phyloP scores from a whole-genome alignment of 2,888 invertebrate genomes.

The Ctenicera cuprea region DNA sequence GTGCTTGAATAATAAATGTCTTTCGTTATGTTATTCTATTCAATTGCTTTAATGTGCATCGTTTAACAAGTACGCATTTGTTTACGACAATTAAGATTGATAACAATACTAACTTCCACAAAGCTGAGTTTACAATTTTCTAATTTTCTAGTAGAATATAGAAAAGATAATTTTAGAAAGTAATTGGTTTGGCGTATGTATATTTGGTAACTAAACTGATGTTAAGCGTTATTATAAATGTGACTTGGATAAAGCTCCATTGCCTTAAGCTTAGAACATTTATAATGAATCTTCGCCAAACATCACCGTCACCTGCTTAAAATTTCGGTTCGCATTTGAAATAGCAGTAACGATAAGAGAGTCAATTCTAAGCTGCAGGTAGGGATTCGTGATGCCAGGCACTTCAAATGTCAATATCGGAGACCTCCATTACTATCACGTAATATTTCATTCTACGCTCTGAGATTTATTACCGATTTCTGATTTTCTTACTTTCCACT shows the following conservation, averaged over 20 bases:
- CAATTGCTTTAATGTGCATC: background rate
- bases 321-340: conserved; percentile 11
- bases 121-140: no score
- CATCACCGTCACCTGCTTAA: background rate
- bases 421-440: conserved; percentile 39
- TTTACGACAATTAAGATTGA: background rate
- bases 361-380: conserved; percentile 23
- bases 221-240: no score
- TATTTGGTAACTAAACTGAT: no score
- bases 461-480: conserved; percentile 41
- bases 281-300: no score
- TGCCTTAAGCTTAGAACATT: no score
- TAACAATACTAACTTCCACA: no score
- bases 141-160: no score
- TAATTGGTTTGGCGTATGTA: no score
- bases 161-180: no score
- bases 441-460: conserved; percentile 40
- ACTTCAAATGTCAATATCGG: conserved; percentile 45
- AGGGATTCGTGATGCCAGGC: conserved; percentile 31
- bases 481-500: conserved; percentile 37
- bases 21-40: conserved; percentile 3
- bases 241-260: no score
- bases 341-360: conserved; percentile 8
- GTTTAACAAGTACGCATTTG: background rate
- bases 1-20: conserved; percentile 18